A percentile compares a stretch with the other conserved stretches of the same genome.
phyloP scores from a whole-genome alignment of 2,888 invertebrate species.

The Clistopyga incitator region DNA sequence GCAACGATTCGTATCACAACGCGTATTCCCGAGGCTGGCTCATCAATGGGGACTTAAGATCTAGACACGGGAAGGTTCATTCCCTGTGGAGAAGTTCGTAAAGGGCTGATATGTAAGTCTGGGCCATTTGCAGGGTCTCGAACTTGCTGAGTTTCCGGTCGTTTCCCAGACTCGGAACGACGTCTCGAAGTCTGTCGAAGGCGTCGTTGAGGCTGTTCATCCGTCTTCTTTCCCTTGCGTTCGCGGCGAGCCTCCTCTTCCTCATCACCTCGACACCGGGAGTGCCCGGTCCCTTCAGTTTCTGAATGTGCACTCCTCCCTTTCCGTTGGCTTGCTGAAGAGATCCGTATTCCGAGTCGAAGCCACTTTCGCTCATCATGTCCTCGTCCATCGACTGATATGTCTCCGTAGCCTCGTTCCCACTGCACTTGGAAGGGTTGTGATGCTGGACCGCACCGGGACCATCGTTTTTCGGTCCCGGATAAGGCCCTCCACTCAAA shows the following conservation, averaged over 20 bases:
- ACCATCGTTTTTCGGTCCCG: constrained; percentile 68
- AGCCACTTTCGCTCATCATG: constrained; percentile 58
- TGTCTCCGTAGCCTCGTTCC: constrained; percentile 30
- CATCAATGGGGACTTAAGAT: constrained; percentile 5
- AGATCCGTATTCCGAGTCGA: constrained; percentile 55
- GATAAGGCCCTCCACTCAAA: constrained; percentile 68
- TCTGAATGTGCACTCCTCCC: constrained; percentile 68
- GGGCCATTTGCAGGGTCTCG: constrained; percentile 92
- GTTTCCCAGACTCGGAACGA: constrained; percentile 89
- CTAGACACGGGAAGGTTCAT: constrained; percentile 71
- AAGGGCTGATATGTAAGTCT: constrained; percentile 90
- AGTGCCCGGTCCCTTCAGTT: constrained; percentile 74
- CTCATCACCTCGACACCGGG: constrained; percentile 85
- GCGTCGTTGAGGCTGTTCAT: constrained; percentile 92
- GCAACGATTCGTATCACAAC: constrained; percentile 44
- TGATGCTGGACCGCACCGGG: constrained; percentile 52
- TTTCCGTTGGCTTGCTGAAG: constrained; percentile 1
- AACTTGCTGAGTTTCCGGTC: constrained; percentile 91
- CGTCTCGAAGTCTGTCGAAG: constrained; percentile 89
- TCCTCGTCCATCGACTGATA: constrained; percentile 62
- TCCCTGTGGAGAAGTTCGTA: constrained; percentile 86
- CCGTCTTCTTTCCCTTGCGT: constrained; percentile 89
- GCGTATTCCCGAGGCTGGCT: not conserved
- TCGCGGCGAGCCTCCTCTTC: constrained; percentile 89
- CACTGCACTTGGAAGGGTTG: constrained; percentile 64